These are phyloP conservation scores for Papilio xuthus DNA, from an alignment of 1,140 invertebrate species.

Conservation along the genomic window DNA sequence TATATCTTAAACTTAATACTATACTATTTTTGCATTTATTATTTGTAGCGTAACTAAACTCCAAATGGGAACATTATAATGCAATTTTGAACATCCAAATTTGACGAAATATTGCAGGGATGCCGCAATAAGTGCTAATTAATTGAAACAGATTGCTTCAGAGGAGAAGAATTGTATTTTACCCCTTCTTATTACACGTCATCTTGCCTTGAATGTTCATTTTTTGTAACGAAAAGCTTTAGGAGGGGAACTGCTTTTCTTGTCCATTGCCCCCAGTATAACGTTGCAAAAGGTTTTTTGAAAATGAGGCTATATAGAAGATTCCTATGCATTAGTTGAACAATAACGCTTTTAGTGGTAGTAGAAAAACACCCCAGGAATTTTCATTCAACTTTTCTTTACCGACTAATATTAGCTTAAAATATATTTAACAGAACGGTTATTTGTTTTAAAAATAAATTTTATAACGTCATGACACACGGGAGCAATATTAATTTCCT, in stretches of 20 bases:
- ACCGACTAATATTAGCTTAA: neutral
- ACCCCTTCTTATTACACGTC: constrained; percentile 57
- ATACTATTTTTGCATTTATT: neutral
- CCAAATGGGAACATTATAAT: neutral
- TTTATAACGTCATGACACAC: too few species aligned
- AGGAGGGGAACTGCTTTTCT: constrained; percentile 60
- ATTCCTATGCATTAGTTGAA: constrained; percentile 62
- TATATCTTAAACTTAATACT: neutral
- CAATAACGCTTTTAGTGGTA: constrained; percentile 53
- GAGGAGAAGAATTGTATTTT: constrained; percentile 39
- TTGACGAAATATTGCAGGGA: neutral
- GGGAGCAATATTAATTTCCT: too few species aligned
- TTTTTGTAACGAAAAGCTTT: constrained; percentile 65
- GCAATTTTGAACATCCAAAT: neutral
- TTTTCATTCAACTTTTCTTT: constrained; percentile 34
- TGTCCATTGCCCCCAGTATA: constrained; percentile 59
- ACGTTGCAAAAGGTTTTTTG: constrained; percentile 53
- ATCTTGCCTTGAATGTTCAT: constrained; percentile 58
- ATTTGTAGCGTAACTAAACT: neutral
- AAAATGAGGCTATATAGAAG: constrained; percentile 57
- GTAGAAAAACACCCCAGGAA: constrained; percentile 47
- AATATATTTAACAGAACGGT: neutral
- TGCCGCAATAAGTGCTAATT: constrained; percentile 21
- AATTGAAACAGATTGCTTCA: constrained; percentile 30
- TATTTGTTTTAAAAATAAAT: too few species aligned